Conservation (phyloP, 2,888 invertebrate genomes). For the Ephialtes manifestator region DNA sequence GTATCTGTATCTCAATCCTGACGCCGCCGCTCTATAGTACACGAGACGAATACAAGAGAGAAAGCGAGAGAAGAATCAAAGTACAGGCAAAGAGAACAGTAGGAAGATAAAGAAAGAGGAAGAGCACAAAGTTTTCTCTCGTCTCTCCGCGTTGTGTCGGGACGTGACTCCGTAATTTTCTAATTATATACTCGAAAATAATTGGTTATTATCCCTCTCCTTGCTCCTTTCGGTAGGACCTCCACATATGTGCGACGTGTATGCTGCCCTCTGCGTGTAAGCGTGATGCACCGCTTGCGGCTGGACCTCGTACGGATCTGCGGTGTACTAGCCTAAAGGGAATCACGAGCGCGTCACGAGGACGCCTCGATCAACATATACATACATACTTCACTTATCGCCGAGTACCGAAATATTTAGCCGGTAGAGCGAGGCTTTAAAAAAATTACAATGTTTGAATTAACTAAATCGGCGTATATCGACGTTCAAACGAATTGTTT, state of each 20-base stretch:
- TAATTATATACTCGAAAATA: conserved; percentile 85
- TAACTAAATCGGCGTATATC: no score
- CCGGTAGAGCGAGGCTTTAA: neutral
- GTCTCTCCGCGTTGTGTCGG: conserved; percentile 78
- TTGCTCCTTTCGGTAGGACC: conserved; percentile 65
- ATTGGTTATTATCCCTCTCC: conserved; percentile 84
- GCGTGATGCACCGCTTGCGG: conserved; percentile 11
- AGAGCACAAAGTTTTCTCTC: conserved; percentile 70
- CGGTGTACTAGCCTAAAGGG: conserved; percentile 78
- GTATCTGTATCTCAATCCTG: conserved; percentile 84
- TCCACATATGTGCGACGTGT: conserved; percentile 57
- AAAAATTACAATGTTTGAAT: neutral
- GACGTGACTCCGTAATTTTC: conserved; percentile 84
- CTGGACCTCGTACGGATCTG: conserved; percentile 2
- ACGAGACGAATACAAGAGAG: conserved; percentile 35
- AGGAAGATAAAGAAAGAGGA: conserved; percentile 66
- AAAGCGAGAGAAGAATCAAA: conserved; percentile 59
- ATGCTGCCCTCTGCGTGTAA: neutral
- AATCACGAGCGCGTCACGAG: conserved; percentile 79
- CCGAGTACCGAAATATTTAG: neutral
- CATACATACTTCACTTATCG: neutral
- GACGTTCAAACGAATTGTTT: no score
- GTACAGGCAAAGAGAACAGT: conserved; percentile 67
- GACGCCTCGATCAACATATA: conserved; percentile 32
- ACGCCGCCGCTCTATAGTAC: conserved; percentile 70